Base-by-base conservation (phyloP, 92 coral and sea anemone species). In the Scolanthus callimorphus region DNA sequence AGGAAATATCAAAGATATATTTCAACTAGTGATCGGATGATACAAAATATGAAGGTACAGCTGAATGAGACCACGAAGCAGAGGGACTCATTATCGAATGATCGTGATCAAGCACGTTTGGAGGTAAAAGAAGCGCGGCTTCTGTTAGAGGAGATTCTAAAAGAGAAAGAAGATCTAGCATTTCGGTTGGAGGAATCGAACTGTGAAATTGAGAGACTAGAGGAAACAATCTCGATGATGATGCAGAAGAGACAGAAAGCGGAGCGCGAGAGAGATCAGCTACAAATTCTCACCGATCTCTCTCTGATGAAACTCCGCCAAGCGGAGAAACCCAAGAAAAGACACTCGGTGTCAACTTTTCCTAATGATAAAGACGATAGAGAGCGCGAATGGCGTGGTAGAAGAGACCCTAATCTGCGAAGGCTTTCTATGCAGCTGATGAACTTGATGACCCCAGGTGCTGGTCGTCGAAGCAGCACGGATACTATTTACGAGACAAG, bases 201-300 rank as follows among this genome's bases (percentile, higher is more conserved):
- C 73, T 82, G 75, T 46, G 86, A 87, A 48, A 73, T 77, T n/a
- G 95, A 87, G 52, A 76, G 85, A 30, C 72, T 87, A 4, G 89
- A 82, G 57, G 95, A 87, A 60, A 73, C 73, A 28, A 73, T 78
- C 29, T 81, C 89, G 1, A 67, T 78, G 0, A 76, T 78, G 89
- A 71, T 72, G 3, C 85, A 82, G 41, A 82, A 78, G 60, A 63
- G 85, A 52, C 75, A 82, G 29, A 83, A 87, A 21, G 80, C 81
- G 11, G 95, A 87, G 56, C 78, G 95, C 11, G 89, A 87, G 61
- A 67, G 95, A 37, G 89, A 87, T 34, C 95, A 87, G 54, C 85
- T 87, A 1, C 95, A 87, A 51, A 64, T 87, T 43, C 73, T 87
- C 17, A 87, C 95, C 3, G 89, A 87, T 54, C 73, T 87, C 83